Evolutionary conservation across 2,797 vertebrate species (phyloP).

Genomic region (Anomalospiza imberbis): DNA sequence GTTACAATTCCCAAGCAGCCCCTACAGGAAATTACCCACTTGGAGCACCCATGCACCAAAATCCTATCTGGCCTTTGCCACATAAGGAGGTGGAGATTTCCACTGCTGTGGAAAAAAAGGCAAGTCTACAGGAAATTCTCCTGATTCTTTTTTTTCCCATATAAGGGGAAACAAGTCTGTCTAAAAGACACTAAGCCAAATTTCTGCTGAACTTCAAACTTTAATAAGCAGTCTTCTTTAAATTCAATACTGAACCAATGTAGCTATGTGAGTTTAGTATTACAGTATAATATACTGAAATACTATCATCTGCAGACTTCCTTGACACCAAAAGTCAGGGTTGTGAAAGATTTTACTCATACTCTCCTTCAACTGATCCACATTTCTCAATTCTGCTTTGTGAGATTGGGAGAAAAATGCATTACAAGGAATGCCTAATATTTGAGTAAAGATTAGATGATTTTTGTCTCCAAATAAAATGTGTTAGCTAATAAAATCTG

Average conservation of each 20-base stretch:
- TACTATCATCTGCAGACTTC: background rate
- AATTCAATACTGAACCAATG: background rate
- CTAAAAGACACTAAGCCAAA: background rate
- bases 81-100: background rate
- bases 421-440: background rate
- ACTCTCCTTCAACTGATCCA: background rate
- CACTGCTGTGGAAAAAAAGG: background rate
- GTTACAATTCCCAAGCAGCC: background rate
- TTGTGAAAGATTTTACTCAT: conserved; percentile 45
- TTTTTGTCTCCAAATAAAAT: conserved; percentile 29
- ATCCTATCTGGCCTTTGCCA: background rate
- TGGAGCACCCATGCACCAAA: background rate
- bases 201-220: background rate
- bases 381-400: conserved; percentile 26
- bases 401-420: background rate
- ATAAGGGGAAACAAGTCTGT: background rate
- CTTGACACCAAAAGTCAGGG: conserved; percentile 1
- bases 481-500: background rate
- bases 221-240: background rate
- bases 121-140: background rate
- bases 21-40: background rate
- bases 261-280: background rate
- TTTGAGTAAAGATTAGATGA: background rate
- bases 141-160: background rate
- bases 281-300: background rate